Conservation (phyloP, 2,888 invertebrate genomes). For the Melinopterus prodromus region DNA sequence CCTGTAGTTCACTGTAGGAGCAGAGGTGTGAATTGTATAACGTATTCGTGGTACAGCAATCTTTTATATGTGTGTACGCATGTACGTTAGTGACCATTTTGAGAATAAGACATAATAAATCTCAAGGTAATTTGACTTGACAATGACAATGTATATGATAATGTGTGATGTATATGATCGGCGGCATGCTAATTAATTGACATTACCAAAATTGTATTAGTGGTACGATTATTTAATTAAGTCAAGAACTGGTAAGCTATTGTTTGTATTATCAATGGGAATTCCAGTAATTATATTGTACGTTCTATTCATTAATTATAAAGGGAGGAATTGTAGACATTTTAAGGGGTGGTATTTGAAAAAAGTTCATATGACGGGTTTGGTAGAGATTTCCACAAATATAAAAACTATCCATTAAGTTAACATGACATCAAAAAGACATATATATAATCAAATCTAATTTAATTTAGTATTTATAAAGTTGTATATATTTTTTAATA, state of each 20-base stretch:
- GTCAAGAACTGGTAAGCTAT: background rate
- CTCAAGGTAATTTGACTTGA: background rate
- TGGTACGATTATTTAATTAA: background rate
- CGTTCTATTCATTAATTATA: too few species aligned
- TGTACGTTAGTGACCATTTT: background rate
- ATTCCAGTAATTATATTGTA: background rate
- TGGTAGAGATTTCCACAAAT: too few species aligned
- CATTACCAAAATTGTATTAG: background rate
- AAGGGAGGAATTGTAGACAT: too few species aligned
- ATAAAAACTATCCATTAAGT: too few species aligned
- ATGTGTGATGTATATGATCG: background rate
- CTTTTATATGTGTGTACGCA: background rate
- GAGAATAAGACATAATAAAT: background rate
- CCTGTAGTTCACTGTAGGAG: background rate
- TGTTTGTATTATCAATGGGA: background rate
- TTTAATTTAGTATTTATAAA: too few species aligned
- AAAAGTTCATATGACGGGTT: too few species aligned
- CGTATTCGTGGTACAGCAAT: background rate
- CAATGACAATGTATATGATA: background rate
- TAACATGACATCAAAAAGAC: too few species aligned
- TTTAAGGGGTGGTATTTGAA: too few species aligned
- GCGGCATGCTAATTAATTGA: background rate
- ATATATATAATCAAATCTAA: too few species aligned
- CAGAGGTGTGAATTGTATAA: slow-evolving; percentile 7
- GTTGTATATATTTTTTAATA: too few species aligned